Base-by-base conservation (phyloP, 2,113 vertebrate species). In the Syngnathoides biaculeatus region DNA sequence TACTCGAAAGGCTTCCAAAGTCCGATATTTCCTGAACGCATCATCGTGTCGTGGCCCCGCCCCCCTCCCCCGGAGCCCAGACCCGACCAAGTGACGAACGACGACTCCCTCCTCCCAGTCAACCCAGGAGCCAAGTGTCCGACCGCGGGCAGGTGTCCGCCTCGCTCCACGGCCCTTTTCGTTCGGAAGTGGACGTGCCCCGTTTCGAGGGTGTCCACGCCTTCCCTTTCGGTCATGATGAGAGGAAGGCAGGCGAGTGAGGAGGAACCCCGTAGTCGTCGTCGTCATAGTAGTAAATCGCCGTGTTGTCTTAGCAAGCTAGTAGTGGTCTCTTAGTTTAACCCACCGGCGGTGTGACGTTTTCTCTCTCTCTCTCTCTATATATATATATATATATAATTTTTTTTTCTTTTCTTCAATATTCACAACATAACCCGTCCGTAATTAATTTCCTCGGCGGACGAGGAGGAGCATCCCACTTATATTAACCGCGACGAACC, bases 401-500 rank as follows among this genome's bases (percentile, higher is more conserved):
- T 17, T 8, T 15, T 11, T 24, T 13, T 40, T 2, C 2, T 35
- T 53, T 27, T 58, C 45, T 64, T 11, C 8, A 0, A 6, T 57
- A 17, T 17, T 57, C 3, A 12, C 38, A 35, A 38, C 30, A n/a
- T 24, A 43, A 43, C 7, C 27, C 26, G 27, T 50, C 63, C 43
- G 8, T 65, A 57, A 57, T 57, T 57, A 27, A 57, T 30, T 57
- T 26, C 1, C 52, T 55, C 22, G 52, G 22, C 63, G 50, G 39
- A 47, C 55, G n/a, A 81, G 83, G 79, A 86, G 85, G 84, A 80
- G 72, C 78, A 40, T 74, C 65, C 40, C 56, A 20, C 52, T 43
- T 73, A 81, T 84, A 80, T 83, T 77, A 77, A 53, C 22, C 15
- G 59, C 22, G 73, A 79, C 39, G 57, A 56, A 56, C 5, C 7